Conservation (phyloP, 2,113 vertebrate genomes). For the Heliornis fulica region DNA sequence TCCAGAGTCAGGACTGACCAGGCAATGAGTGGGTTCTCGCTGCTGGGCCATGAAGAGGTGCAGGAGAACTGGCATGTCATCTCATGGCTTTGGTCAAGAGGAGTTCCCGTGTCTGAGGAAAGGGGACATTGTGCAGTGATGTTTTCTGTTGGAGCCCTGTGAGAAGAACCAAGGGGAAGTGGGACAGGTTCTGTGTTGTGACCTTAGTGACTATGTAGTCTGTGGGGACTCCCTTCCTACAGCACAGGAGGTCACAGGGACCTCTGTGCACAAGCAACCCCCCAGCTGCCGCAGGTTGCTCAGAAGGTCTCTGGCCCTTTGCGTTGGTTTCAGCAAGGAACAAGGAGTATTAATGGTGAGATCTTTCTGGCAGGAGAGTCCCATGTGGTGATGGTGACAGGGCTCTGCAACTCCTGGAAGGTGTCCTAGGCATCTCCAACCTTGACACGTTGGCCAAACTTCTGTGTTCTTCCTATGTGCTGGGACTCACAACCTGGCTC, state of each 20-base stretch:
- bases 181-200: background rate
- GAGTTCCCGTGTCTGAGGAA: background rate
- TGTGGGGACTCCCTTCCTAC: background rate
- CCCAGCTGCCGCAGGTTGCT: background rate
- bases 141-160: background rate
- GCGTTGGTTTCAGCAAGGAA: background rate
- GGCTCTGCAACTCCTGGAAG: background rate
- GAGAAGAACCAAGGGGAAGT: background rate
- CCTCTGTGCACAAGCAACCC: background rate
- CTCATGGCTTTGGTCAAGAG: background rate
- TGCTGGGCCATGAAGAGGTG: background rate
- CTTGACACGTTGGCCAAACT: background rate
- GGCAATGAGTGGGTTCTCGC: background rate
- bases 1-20: background rate
- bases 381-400: background rate
- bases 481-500: background rate
- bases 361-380: background rate
- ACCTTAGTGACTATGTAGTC: background rate
- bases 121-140: background rate
- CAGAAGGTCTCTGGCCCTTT: background rate
- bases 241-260: accelerated
- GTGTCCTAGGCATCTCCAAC: background rate
- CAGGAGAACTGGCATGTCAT: background rate
- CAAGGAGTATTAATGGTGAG: background rate
- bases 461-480: background rate